Base-by-base conservation (phyloP, 2,113 vertebrate genomes). In the Tupaia tana region DNA sequence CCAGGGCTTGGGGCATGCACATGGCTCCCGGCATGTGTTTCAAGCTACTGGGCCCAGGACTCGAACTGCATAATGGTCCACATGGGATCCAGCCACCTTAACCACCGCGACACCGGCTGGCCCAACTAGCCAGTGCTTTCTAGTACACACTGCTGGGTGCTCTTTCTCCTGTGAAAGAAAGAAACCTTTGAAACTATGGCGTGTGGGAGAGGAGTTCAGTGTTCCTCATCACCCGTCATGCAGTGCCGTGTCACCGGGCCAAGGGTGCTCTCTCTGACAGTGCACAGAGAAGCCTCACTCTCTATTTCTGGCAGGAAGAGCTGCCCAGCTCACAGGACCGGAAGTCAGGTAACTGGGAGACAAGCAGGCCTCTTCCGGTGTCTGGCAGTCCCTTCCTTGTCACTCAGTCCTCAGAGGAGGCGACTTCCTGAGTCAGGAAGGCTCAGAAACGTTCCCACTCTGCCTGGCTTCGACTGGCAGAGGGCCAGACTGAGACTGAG, bases 271-370 rank as follows among this genome's bases (percentile, higher is more conserved):
- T 70, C 11, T 2, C 78, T 54, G 31, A 88, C 70, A 84, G 63
- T 59, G 7, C 0, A 16, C 79, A 87, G 64, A 83, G 0, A 64
- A 78, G 83, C 34, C 61, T 86, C 63, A 54, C 80, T 94, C 92
- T 79, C 78, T 91, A 83, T 94, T 95, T 96, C 73, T 93, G 63
- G 56, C 10, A 56, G 95, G 88, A 96, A 95, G 87, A 61, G 73
- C 73, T 24, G 24, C 56, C 70, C 82, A 9, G 78, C 78, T 85
- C 14, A 0, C 25, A 7, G 58, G 25, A 34, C 66, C 0, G 0
- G 14, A 25, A 86, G 27, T 24, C 79, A 86, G 87, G 95, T 94
- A 71, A 20, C n/a, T 61, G 7, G 67, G 89, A 86, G 82, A 69
- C 94, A 61, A 63, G n/a, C 56, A 52, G 56, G n/a, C 73, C 85